Conservation (phyloP, 2,113 vertebrate genomes). For the Dendropsophus ebraccatus region DNA sequence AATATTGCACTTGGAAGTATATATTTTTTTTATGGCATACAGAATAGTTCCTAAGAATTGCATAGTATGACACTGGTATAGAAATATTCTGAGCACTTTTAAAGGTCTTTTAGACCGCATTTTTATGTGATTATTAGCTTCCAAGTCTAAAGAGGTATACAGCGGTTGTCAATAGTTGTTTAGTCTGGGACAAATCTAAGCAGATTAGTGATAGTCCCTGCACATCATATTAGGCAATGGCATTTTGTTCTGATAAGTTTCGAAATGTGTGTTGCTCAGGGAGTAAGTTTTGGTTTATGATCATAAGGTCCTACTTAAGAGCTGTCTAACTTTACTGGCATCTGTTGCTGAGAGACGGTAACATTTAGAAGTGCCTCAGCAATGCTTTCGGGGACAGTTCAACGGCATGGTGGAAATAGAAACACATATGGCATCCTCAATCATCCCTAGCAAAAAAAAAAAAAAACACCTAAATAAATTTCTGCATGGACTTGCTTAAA, state of each 20-base stretch:
- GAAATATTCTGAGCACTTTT: too few relatives aligned
- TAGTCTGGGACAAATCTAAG: too few relatives aligned
- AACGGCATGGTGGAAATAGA: slow-evolving; percentile 71
- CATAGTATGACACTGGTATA: too few relatives aligned
- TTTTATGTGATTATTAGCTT: not conserved
- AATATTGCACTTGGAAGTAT: too few relatives aligned
- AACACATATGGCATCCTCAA: slow-evolving; percentile 73
- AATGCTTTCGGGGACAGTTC: slow-evolving; percentile 67
- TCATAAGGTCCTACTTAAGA: slow-evolving; percentile 8
- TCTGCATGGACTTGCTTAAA: not conserved
- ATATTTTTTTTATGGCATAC: too few relatives aligned
- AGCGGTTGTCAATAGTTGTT: not conserved
- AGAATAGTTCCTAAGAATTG: too few relatives aligned
- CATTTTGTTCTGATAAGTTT: slow-evolving; percentile 8
- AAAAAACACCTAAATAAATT: not conserved
- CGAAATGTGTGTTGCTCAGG: slow-evolving; percentile 2
- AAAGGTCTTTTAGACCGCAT: not conserved
- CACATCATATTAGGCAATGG: slow-evolving; percentile 1
- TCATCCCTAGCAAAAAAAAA: slow-evolving; percentile 63
- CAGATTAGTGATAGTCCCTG: not conserved
- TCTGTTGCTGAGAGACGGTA: slow-evolving; percentile 61
- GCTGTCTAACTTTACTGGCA: slow-evolving; percentile 55
- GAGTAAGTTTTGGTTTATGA: slow-evolving; percentile 15
- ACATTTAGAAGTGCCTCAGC: slow-evolving; percentile 69
- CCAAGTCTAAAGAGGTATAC: not conserved